Percentiles rank a stretch among this genome's conserved stretches.
phyloP scores from a whole-genome alignment of 2,888 invertebrate genomes.

The Torymus auratus region DNA sequence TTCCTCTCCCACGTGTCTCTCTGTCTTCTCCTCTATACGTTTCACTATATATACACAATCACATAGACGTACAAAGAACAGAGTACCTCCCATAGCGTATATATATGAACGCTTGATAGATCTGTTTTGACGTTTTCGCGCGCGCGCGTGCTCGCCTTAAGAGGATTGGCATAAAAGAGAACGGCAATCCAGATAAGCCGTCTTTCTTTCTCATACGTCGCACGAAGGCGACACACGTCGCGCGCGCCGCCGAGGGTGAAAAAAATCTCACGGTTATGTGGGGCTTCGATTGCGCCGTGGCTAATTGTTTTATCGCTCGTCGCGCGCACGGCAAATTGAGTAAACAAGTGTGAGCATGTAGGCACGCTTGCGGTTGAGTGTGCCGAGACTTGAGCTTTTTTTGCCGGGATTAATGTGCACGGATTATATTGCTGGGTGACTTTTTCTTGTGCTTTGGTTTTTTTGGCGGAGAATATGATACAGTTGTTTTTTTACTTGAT shows the following conservation, averaged over 20 bases:
- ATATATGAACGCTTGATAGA: conserved; percentile 42
- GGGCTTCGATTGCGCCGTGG: conserved; percentile 8
- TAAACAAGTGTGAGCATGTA: not conserved
- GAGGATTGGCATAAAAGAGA: conserved; percentile 49
- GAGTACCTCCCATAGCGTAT: not conserved
- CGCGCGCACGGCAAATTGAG: not conserved
- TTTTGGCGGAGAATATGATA: too few species aligned
- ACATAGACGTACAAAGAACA: too few species aligned
- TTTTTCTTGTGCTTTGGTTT: too few species aligned
- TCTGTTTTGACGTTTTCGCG: conserved; percentile 56
- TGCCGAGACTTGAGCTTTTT: too few species aligned
- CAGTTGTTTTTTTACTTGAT: too few species aligned
- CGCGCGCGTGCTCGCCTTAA: conserved; percentile 17
- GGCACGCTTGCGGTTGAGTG: too few species aligned
- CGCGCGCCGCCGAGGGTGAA: not conserved
- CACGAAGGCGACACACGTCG: too few species aligned
- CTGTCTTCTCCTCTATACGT: too few species aligned
- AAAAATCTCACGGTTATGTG: conserved; percentile 12
- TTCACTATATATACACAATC: too few species aligned
- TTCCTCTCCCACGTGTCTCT: too few species aligned
- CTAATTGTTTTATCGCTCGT: conserved; percentile 35
- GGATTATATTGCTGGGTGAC: too few species aligned
- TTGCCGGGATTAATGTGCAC: too few species aligned
- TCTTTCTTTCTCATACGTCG: not conserved
- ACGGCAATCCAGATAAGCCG: conserved; percentile 48